Conservation (phyloP, 2,888 invertebrate species). For the Agonopterix alstromeriana region DNA sequence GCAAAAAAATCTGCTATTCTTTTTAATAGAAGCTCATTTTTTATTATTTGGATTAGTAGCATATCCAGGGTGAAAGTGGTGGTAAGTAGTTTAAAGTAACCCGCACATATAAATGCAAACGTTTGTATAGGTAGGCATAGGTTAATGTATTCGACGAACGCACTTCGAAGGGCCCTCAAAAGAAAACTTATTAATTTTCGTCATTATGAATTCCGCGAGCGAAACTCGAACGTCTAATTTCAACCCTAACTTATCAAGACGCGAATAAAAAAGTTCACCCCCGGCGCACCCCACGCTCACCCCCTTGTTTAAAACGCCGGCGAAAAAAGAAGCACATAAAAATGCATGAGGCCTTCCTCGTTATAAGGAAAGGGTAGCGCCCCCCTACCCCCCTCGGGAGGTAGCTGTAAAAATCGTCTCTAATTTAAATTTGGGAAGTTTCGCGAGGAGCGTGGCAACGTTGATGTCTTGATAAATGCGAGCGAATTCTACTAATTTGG, state of each 20-base stretch:
- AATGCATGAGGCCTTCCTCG: conserved; percentile 79
- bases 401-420: conserved; percentile 77
- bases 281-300: conserved; percentile 66
- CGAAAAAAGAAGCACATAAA: conserved; percentile 79
- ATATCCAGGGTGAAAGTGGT: too few species aligned
- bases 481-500: conserved; percentile 71
- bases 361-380: conserved; percentile 77
- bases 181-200: conserved; percentile 77
- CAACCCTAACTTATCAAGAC: conserved; percentile 79
- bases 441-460: conserved; percentile 67
- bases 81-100: too few species aligned
- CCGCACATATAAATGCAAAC: too few species aligned
- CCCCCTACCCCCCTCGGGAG: conserved; percentile 59
- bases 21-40: too few species aligned
- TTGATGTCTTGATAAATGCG: conserved; percentile 76
- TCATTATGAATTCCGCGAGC: conserved; percentile 77
- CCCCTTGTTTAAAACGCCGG: conserved; percentile 78
- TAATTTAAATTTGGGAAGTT: conserved; percentile 78
- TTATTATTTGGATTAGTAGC: too few species aligned
- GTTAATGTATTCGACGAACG: conserved; percentile 36
- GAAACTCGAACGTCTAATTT: conserved; percentile 78
- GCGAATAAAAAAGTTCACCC: conserved; percentile 77
- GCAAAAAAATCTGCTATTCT: not conserved
- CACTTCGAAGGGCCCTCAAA: conserved; percentile 62
- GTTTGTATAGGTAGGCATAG: too few species aligned